Base-by-base conservation (phyloP, 2,113 vertebrate genomes). In the Hepsetus odoe region DNA sequence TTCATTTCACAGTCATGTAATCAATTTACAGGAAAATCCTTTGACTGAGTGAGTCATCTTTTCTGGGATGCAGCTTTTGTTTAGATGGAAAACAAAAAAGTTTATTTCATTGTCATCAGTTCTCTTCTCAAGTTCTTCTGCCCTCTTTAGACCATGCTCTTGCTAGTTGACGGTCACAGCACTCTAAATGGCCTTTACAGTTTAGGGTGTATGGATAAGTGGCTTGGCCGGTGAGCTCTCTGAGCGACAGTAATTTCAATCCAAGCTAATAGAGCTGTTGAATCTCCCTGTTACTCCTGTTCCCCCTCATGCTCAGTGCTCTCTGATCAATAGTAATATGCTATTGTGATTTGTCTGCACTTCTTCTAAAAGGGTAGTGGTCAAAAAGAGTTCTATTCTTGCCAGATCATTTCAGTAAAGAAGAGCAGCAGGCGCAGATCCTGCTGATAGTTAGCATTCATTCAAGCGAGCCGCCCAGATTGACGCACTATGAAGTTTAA, bases 281-380 rank as follows among this genome's bases (percentile, higher is more conserved):
- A 81, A 77, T 84, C 84, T 82, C 80, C 38, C 77, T 30, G 33
- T 32, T 75, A 42, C 76, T 83, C 67, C 53, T 71, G 35, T 40
- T 74, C 42, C 51, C 64, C 7, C 12, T 38, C 74, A 64, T 33
- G 22, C 69, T 64, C 66, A 18, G 56, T 71, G 40, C 78, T 76
- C 78, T 82, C 83, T 87, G 88, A 90, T 91, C 90, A 86, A 90
- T 89, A 91, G 82, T 82, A 83, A 85, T 82, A 80, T 77, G 59
- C 85, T 80, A 86, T 90, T 83, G 80, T 81, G 69, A 72, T 84
- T 83, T 87, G 84, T 88, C 87, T 67, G 24, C 74, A 70, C 66
- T 80, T 74, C 81, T 86, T 83, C 86, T 89, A 81, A 86, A 85
- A 87, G 85, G 65, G 24, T 38, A 9, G 16, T 44, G 85, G 86